A percentile compares a stretch with the other conserved stretches of the same genome.
phyloP scores from a whole-genome alignment of 1,140 invertebrate genomes.

The Holcopasites calliopsidis region DNA sequence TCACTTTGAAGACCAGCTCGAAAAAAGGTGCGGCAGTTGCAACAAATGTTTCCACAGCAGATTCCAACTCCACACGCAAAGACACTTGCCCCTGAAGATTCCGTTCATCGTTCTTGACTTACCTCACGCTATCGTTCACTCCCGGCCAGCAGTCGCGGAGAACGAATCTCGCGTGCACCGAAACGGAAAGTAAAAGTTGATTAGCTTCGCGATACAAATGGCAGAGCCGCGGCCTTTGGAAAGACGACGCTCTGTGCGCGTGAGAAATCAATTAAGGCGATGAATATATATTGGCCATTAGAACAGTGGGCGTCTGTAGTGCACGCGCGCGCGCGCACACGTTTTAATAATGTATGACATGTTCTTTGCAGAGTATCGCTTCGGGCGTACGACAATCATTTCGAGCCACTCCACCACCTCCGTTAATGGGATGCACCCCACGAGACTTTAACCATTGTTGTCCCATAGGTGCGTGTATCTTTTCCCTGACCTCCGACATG shows the following conservation, averaged over 20 bases:
- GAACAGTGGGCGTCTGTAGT: conserved; percentile 56
- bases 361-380: conserved; percentile 64
- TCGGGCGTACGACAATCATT: conserved; percentile 55
- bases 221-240: conserved; percentile 38
- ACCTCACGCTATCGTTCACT: neutral
- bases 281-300: conserved; percentile 69
- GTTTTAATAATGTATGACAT: conserved; percentile 68
- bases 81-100: neutral
- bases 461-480: conserved; percentile 43
- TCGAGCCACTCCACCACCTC: conserved; percentile 19
- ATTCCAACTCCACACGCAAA: too few relatives aligned
- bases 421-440: conserved; percentile 62
- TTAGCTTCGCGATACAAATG: conserved; percentile 19
- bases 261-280: conserved; percentile 66
- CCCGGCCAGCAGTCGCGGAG: neutral
- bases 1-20: neutral
- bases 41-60: too few relatives aligned
- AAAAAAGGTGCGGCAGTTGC: too few relatives aligned
- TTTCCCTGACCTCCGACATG: conserved; percentile 55
- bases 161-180: conserved; percentile 26
- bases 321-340: conserved; percentile 14
- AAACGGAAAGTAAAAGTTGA: conserved; percentile 37
- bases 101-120: neutral
- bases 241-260: conserved; percentile 41
- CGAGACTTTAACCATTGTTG: conserved; percentile 57